Base-by-base conservation (phyloP, 2,797 vertebrate genomes). In the Paedocypris micromegethes region DNA sequence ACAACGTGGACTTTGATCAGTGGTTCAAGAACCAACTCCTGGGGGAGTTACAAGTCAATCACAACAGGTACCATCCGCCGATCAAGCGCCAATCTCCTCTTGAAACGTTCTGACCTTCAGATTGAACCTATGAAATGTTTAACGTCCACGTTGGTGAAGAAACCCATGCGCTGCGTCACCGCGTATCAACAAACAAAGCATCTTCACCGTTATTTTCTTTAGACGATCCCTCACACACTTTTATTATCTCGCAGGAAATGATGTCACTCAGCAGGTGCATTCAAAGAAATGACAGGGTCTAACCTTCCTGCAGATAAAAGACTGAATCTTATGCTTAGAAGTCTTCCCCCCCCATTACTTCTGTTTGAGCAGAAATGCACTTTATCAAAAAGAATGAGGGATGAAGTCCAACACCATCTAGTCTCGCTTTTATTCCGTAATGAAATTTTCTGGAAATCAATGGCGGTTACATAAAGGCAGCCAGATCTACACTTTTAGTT, bases 11-110 rank as follows among this genome's bases (percentile, higher is more conserved):
- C 87, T 98, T 98, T 83, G 95, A 96, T 88, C 92, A 93, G 77
- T 98, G 96, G 96, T 98, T 98, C 89, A 95, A 93, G 86, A 96
- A 91, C 83, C 95, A 98, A 48, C 91, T 98, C 39, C 88, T 98
- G 64, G 91, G 91, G 65, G 96, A 98, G 82, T 86, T 98, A 6
- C 95, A 96, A 85, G 91, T 97, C 81, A 89, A 80, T 83, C 92
- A 98, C 85, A 88, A 93, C 88, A 97, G 96, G 96, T 94, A 92
- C 37, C 5, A 8, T 61, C 4, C 47, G 47, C n/a, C 46, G 48
- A 57, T 40, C 3, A 4, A 23, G 8, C 3, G 43, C 44, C 43
- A 41, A 56, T 57, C 47, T 51, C 9, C 8, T 44, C 2, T 43
- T 2, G 45, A 49, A 56, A 58, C 40, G 7, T 58, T 8, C 0